A percentile compares a stretch with the other conserved stretches of the same genome.
These are phyloP conservation scores for Melanaphis sacchari DNA, from an alignment of 1,140 invertebrate species.

Conservation along the genomic window DNA sequence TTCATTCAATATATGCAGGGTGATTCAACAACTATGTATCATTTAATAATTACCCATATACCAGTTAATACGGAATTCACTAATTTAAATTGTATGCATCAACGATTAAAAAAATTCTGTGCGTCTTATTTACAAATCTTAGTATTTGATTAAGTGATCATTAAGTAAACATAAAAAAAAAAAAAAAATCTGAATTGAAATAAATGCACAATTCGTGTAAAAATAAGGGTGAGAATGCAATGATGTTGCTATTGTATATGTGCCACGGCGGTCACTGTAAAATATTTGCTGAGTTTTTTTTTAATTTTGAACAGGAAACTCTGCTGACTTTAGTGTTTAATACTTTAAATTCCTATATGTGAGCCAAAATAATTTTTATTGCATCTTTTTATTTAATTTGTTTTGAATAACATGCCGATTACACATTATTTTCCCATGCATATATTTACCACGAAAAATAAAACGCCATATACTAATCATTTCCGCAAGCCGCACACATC, in stretches of 20 bases:
- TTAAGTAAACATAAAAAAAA: not conserved
- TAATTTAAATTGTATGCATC: too few relatives aligned
- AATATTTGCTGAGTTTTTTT: not conserved
- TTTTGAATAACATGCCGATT: not conserved
- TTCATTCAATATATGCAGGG: too few relatives aligned
- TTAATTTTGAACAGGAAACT: not conserved
- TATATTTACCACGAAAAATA: not conserved
- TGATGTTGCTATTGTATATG: too few relatives aligned
- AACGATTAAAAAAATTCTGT: too few relatives aligned
- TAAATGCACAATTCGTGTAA: not conserved
- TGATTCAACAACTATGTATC: not conserved
- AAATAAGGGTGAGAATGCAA: too few relatives aligned
- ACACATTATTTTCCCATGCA: not conserved
- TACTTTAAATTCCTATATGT: not conserved
- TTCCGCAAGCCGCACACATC: not conserved
- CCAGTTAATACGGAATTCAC: too few relatives aligned
- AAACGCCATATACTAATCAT: not conserved
- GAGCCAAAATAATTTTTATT: not conserved
- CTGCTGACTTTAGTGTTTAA: not conserved
- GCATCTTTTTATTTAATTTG: not conserved
- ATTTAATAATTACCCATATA: not conserved
- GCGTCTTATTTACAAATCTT: too few relatives aligned
- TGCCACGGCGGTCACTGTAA: too few relatives aligned
- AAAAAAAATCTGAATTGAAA: not conserved
- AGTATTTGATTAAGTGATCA: too few relatives aligned